Evolutionary conservation across 2,888 invertebrate genomes (phyloP).

Genomic region (Hedychridium roseum): DNA sequence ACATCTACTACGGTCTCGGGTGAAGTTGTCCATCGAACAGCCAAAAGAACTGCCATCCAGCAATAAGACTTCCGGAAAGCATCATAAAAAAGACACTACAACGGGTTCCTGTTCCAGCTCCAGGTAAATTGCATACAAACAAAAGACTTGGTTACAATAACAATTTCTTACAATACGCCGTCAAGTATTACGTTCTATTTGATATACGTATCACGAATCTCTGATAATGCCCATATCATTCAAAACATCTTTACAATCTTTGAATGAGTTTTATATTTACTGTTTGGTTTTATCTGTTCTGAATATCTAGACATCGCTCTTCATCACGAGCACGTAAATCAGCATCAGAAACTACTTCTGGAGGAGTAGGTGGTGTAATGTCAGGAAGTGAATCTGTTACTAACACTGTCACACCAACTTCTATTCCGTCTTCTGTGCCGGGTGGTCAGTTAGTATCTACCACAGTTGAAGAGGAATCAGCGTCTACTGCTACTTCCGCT

Average conservation of each 20-base stretch:
- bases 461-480: conserved; percentile 53
- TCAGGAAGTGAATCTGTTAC: conserved; percentile 56
- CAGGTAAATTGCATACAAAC: conserved; percentile 64
- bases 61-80: conserved; percentile 54
- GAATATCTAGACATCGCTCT: conserved; percentile 60
- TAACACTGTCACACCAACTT: conserved; percentile 51
- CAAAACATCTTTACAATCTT: too few species aligned
- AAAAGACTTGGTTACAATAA: too few species aligned
- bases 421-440: conserved; percentile 51
- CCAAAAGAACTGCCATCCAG: conserved; percentile 63
- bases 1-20: conserved; percentile 57
- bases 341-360: conserved; percentile 65
- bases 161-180: neutral
- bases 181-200: too few species aligned
- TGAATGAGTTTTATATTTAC: too few species aligned
- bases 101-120: conserved; percentile 76
- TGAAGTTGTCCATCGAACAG: conserved; percentile 54
- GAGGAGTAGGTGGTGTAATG: conserved; percentile 49
- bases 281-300: neutral
- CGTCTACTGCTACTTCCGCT: conserved; percentile 52
- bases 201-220: too few species aligned
- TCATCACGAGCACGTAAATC: conserved; percentile 64
- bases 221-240: too few species aligned
- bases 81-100: conserved; percentile 64
- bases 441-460: conserved; percentile 51